A percentile compares a stretch with the other conserved stretches of the same genome.
phyloP scores from a whole-genome alignment of 92 coral and sea anemone genomes.

The Chrysogorgia sp. region DNA sequence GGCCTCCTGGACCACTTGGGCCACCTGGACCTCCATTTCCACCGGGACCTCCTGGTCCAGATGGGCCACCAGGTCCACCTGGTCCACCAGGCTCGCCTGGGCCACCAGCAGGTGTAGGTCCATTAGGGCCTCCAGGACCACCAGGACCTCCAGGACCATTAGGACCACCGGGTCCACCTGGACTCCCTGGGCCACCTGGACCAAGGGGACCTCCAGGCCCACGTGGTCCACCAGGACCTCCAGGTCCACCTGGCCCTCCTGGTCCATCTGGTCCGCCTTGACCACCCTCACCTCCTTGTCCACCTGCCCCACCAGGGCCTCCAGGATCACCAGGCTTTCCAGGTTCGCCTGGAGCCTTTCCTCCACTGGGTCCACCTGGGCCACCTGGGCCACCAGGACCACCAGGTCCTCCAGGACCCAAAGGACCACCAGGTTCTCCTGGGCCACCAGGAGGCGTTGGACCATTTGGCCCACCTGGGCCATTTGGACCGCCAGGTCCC shows the following conservation, averaged over 20 bases:
- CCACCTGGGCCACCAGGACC: constrained; percentile 59
- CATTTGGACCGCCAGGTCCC: constrained; percentile 45
- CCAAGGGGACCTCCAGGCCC: constrained; percentile 38
- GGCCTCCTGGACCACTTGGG: constrained; percentile 79
- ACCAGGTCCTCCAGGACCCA: constrained; percentile 63
- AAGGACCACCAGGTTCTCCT: constrained; percentile 69
- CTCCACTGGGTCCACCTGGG: constrained; percentile 37
- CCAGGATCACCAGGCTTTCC: background rate
- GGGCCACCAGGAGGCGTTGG: constrained; percentile 66
- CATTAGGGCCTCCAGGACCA: constrained; percentile 58
- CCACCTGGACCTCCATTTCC: constrained; percentile 85
- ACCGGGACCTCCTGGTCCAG: constrained; percentile 75
- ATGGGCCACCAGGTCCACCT: constrained; percentile 62
- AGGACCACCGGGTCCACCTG: constrained; percentile 40
- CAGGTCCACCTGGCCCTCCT: constrained; percentile 76
- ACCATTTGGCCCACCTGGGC: constrained; percentile 61
- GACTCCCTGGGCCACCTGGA: constrained; percentile 21
- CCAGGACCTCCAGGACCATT: constrained; percentile 63
- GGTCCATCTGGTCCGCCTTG: constrained; percentile 67
- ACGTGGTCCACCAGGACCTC: constrained; percentile 63
- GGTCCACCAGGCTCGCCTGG: constrained; percentile 72
- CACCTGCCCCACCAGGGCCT: background rate
- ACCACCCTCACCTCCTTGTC: constrained; percentile 44
- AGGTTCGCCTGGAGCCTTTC: background rate
- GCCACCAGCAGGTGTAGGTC: constrained; percentile 71